Evolutionary conservation across 2,888 invertebrate genomes (phyloP), one percentile per base, ranked within the genome.

Genomic region (Herminia tarsipennalis): DNA sequence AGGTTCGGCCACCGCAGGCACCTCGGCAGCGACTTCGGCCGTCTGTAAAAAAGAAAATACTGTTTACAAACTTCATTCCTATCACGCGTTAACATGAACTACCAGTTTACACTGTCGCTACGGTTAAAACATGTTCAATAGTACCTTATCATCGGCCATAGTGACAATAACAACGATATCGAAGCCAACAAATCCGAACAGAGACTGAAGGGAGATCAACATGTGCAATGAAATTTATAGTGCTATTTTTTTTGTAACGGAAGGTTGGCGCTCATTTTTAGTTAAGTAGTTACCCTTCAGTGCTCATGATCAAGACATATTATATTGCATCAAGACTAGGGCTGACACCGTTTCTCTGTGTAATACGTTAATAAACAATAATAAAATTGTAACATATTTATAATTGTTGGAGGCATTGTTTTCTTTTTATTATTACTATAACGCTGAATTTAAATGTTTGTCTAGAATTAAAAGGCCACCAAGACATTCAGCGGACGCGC

Each of bases 101-200:
- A 14, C 12, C 16, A 17, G 3, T n/a, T 28, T 4, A 13, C 2
- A 2, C n/a, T 13, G 12, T 21, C 5, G 9, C 16, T 14, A n/a
- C 6, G 8, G 2, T 9, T 14, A 1, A 16, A 22, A 18, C 8
- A 17, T 1, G 14, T 6, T 12, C n/a, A 24, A 10, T 14, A 34
- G 9, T 78, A 88, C 85, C 84, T 81, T 81, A 56, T 76, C 71
- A 59, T 88, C 84, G 63, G 85, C 78, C 89, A 88, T 89, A 44
- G 36, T 69, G 57, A 38, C 43, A 61, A 57, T 40, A 54, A 58
- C 13, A 44, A 56, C 47, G 50, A 61, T 62, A 70, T 68, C 67
- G 10, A 54, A 52, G 50, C 54, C 59, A 50, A 62, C 60, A 74
- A 66, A 69, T 70, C 62, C 66, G 39, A 36, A 57, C 53, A 46